Conservation (phyloP, 2,797 vertebrate species). For the Phylloscopus collybita region DNA sequence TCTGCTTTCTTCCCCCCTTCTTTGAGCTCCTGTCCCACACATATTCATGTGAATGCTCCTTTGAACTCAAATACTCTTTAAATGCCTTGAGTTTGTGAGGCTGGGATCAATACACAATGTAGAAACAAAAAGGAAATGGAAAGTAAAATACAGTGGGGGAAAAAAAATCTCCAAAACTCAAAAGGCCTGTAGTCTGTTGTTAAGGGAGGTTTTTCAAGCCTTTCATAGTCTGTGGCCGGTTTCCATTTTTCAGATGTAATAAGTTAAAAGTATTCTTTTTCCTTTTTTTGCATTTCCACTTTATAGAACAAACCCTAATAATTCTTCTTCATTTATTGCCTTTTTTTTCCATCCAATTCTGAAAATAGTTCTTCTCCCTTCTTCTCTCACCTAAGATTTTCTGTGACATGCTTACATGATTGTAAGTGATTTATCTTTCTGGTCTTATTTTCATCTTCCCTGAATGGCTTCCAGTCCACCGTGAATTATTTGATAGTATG, state of each 20-base stretch:
- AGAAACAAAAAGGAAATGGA: neutral
- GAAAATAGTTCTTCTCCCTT: neutral
- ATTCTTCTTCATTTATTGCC: slow-evolving; percentile 12
- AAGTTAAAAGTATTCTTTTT: neutral
- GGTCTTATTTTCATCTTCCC: slow-evolving; percentile 32
- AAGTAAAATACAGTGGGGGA: neutral
- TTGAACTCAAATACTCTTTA: slow-evolving; percentile 44
- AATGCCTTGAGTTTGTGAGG: neutral
- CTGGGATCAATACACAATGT: neutral
- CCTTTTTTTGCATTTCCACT: neutral
- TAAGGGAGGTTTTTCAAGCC: neutral
- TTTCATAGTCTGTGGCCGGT: neutral
- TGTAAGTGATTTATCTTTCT: slow-evolving; percentile 31
- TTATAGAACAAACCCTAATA: neutral
- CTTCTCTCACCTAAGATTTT: neutral
- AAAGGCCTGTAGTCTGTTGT: neutral
- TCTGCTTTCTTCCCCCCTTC: neutral
- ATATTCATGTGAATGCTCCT: neutral
- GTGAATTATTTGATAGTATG: slow-evolving; percentile 15
- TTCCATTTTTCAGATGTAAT: slow-evolving; percentile 20
- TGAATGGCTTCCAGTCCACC: slow-evolving; percentile 22
- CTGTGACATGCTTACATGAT: neutral
- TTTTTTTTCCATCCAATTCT: neutral
- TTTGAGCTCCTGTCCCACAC: neutral
- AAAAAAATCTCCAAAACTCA: neutral